Evolutionary conservation across 2,797 vertebrate genomes (phyloP), one percentile per base, ranked within the genome.

Genomic region (Meda fulgida): DNA sequence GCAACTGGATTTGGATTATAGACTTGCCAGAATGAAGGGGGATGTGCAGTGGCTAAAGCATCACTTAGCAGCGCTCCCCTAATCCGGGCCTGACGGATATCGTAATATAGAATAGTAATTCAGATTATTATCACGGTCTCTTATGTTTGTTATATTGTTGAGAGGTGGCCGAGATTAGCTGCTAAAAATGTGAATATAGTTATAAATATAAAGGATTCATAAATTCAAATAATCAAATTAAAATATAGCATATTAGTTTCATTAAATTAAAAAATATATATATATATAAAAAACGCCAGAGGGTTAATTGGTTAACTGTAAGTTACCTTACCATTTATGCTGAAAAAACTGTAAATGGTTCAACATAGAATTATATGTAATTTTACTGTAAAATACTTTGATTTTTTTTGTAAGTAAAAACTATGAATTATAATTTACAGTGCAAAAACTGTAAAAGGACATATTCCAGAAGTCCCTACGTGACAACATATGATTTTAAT

Each of bases 1-100:
- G 75, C 53, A 75, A 63, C 75, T 85, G 75, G 81, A 83, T 63
- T 51, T 53, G 23, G 69, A 66, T 75, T 71, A 43, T 19, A 73
- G 73, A 58, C 58, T 43, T 40, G 43, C 40, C 69, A 66, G 67
- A 70, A 72, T 46, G 36, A 77, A 66, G 66, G 85, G 23, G 13
- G 65, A 70, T 55, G 43, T 70, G 66, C 51, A 55, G 34, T 19
- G 53, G 1, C 67, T 26, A 69, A 71, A 58, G 38, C 66, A 40
- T 38, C 46, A 7, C 79, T 81, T 58, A 26, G 71, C 19, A 69
- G 66, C 4, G 9, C 9, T 69, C 2, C 34, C 4, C 8, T 38
- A 36, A 3, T 38, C 9, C 3, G 3, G 29, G 21, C 66, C 65
- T 34, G 66, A 1, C 10, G n/a, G n/a, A 26, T 6, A 13, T 6